Evolutionary conservation across 2,888 invertebrate species (phyloP), one percentile per base, ranked within the genome.

Genomic region (Caenorhabditis macrosperma): DNA sequence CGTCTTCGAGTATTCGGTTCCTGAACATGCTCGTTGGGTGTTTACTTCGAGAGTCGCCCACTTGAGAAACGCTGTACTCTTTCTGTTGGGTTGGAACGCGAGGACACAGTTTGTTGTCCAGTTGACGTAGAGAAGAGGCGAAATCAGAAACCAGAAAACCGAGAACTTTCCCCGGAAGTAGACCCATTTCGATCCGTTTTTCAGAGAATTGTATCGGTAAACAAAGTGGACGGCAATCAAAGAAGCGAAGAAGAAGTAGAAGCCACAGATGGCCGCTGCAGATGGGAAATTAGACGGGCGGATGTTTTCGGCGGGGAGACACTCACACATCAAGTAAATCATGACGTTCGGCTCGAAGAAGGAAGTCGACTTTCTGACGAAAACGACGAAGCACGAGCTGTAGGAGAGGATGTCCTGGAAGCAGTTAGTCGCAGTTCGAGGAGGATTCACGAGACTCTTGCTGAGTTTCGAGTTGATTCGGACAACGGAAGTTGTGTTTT

Each of bases 171-270:
- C 69, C 4, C 52, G 60, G 38, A 69, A 69, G 41, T 69, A 69
- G 12, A 46, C 6, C 69, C 69, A 69, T 30, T 69, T 60, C 1
- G 69, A 38, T 7, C 69, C 69, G 41, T 69, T 52, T 30, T 60
- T 69, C 4, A 69, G 28, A 5, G 69, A 61, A 24, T 72, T 63
- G 48, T 72, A 63, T 6, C 63, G 54, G 38, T 72, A 63, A 28
- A 72, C 72, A 46, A 63, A 72, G 52, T 72, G 72, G 26, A 72
- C 72, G n/a, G 72, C 55, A 30, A 72, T 72, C 28, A 63, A 35
- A 0, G 72, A 72, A n/a, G 69, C 41, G 52, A 69, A 69, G 60
- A 69, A 69, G 15, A 69, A 69, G 26, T 69, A 69, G 44, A 69
- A 69, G 2, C 59, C 69, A 38, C 69, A 69, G 17, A 69, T 69